Evolutionary conservation across 1,140 invertebrate genomes (phyloP), one percentile per base, ranked within the genome.

Genomic region (Acyrthosiphon pisum): DNA sequence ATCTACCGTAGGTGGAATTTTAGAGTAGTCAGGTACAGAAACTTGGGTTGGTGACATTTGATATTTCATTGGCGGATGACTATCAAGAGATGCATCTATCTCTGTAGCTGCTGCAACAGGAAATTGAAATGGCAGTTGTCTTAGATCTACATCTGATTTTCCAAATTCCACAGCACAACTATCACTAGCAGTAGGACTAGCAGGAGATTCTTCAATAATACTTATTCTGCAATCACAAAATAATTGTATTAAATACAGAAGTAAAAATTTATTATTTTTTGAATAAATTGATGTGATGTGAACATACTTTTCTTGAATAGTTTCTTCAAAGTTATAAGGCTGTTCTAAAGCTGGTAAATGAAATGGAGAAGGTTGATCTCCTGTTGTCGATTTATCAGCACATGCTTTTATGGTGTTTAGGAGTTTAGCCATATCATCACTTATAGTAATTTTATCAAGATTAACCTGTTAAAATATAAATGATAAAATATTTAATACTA

Each of bases 51-150:
- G 94, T 30, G 60, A 86, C 22, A 94, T 68, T 11, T 93, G 81
- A 90, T 94, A 94, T 37, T 91, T 76, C n/a, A 94, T 94, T 23
- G 97, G 97, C 0, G 96, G 96, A 95, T 98, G 97, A 89, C 97
- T 97, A 50, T 96, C 96, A 53, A 97, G 96, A 23, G 97, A 97
- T 14, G 97, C 98, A 94, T 98, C 97, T 93, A 98, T 98, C 95
- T 98, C 98, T 2, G 96, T 97, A 53, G 98, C 97, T 6, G 98
- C 97, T 30, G 97, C 97, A 81, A 97, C 96, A 2, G 97, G 96
- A 56, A 93, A 93, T 95, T 98, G 97, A 94, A 98, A 98, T 3
- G 97, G 97, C 91, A 97, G 94, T 53, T 96, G 95, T n/a, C 97
- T 96, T 87, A 97, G 95, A 94, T 97, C 97, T 93, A 97, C 96